phyloP scores from a whole-genome alignment of 2,113 vertebrate genomes.

The Nycticebus coucang region DNA sequence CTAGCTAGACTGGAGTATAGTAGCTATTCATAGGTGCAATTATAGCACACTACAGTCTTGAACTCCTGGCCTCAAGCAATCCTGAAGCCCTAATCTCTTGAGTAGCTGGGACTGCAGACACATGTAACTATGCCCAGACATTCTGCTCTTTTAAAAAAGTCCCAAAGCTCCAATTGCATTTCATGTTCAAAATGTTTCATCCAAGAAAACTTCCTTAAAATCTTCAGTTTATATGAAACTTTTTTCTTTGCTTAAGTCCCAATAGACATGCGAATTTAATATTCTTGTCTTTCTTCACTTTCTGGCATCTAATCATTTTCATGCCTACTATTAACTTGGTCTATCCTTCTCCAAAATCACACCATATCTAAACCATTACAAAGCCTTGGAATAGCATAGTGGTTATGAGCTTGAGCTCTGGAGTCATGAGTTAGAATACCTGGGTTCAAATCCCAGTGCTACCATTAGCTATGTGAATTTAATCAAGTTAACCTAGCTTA shows the following conservation, averaged over 20 bases:
- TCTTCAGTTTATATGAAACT: not conserved
- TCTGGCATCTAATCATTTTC: slow-evolving; percentile 49
- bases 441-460: not conserved
- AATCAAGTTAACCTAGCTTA: not conserved
- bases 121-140: not conserved
- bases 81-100: not conserved
- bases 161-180: not conserved
- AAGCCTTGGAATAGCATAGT: not conserved
- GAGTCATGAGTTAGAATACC: slow-evolving; percentile 31
- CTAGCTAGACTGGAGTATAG: not conserved
- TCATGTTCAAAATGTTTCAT: not conserved
- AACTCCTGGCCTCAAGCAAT: not conserved
- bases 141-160: not conserved
- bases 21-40: not conserved
- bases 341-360: slow-evolving; percentile 44
- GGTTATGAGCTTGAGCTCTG: not conserved
- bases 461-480: slow-evolving; percentile 35
- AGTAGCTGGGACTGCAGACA: not conserved
- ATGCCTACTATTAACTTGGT: not conserved
- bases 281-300: not conserved
- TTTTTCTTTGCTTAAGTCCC: slow-evolving; percentile 26
- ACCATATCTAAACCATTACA: slow-evolving; percentile 24
- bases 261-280: slow-evolving; percentile 30
- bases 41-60: not conserved
- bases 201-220: slow-evolving; percentile 3